phyloP scores from a whole-genome alignment of 2,797 vertebrate species.

The Epinephelus coioides region DNA sequence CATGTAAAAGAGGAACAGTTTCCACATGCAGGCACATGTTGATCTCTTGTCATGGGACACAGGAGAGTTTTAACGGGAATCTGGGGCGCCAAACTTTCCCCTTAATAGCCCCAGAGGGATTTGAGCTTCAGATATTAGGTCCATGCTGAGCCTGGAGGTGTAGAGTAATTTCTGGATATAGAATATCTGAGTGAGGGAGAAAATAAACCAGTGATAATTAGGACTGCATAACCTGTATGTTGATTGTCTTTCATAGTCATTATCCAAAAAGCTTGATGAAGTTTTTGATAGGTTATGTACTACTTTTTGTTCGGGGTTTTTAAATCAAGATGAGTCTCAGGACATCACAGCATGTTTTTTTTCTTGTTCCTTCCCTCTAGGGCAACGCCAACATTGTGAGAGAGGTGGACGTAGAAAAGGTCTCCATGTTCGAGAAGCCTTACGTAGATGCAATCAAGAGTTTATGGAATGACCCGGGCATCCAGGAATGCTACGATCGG shows the following conservation, averaged over 20 bases:
- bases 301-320: not conserved
- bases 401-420: conserved; percentile 95
- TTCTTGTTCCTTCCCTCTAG: conserved; percentile 72
- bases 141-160: conserved; percentile 63
- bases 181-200: conserved; percentile 35
- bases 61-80: conserved; percentile 68
- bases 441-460: conserved; percentile 96
- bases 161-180: conserved; percentile 54
- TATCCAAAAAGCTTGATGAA: not conserved
- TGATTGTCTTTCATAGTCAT: conserved; percentile 15
- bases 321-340: not conserved
- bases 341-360: not conserved
- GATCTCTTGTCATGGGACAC: conserved; percentile 48
- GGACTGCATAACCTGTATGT: conserved; percentile 26
- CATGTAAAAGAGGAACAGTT: conserved; percentile 5
- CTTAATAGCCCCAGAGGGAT: conserved; percentile 68
- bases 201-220: conserved; percentile 62
- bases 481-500: conserved; percentile 95
- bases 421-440: conserved; percentile 89
- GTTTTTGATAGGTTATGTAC: not conserved
- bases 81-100: conserved; percentile 69
- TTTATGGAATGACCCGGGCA: conserved; percentile 96
- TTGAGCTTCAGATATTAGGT: conserved; percentile 65
- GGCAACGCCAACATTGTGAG: conserved; percentile 92
- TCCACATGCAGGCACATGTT: conserved; percentile 38